phyloP scores from a whole-genome alignment of 2,113 vertebrate species.

The Pseudolaguvia tuberculata region DNA sequence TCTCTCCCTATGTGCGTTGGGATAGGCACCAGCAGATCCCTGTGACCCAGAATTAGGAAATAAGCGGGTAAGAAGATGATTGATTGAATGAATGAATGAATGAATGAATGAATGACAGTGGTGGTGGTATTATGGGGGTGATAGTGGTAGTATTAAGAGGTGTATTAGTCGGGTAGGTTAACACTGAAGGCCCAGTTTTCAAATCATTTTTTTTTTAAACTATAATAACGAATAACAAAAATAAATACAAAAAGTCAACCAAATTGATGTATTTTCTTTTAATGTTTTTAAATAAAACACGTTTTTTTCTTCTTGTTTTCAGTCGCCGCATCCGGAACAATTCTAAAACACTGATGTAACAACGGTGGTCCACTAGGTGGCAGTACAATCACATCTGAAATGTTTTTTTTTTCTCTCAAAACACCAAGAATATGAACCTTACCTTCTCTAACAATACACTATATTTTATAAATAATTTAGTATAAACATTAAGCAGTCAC shows the following conservation, averaged over 20 bases:
- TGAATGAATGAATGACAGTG: too few relatives aligned
- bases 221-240: too few relatives aligned
- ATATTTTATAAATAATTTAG: conserved; percentile 86
- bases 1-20: too few relatives aligned
- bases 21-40: too few relatives aligned
- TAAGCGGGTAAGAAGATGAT: too few relatives aligned
- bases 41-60: too few relatives aligned
- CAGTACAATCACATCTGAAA: conserved; percentile 78
- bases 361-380: conserved; percentile 74
- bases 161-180: too few relatives aligned
- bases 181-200: too few relatives aligned
- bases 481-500: conserved; percentile 83
- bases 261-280: conserved; percentile 56
- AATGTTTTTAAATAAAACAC: conserved; percentile 72
- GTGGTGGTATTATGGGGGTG: too few relatives aligned
- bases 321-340: conserved; percentile 58
- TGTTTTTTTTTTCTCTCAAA: conserved; percentile 65
- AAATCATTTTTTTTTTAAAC: too few relatives aligned
- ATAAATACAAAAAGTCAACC: conserved; percentile 17
- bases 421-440: conserved; percentile 76
- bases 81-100: too few relatives aligned
- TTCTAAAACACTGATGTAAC: conserved; percentile 72
- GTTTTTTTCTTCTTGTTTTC: conserved; percentile 55
- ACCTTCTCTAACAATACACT: conserved; percentile 78
- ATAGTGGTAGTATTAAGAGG: too few relatives aligned